These are phyloP conservation scores for Eriocheir sinensis DNA, from an alignment of 1,140 invertebrate species.

Conservation along the genomic window DNA sequence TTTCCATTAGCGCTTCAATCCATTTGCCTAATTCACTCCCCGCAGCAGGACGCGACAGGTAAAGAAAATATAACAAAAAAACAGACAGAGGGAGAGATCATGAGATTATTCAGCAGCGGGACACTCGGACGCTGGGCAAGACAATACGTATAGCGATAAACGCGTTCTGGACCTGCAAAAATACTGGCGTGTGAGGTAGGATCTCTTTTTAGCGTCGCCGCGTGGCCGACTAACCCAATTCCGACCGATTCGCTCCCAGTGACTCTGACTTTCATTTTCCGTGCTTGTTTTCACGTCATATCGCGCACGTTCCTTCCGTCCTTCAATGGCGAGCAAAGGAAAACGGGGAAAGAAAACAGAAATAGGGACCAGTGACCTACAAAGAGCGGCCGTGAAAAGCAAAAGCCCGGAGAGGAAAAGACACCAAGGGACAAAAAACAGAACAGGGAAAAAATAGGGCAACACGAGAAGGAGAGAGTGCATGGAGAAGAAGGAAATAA, in stretches of 20 bases:
- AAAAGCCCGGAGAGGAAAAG: background rate
- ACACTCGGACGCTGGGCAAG: background rate
- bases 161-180: background rate
- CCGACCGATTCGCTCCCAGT: background rate
- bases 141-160: background rate
- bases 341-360: background rate
- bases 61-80: no score
- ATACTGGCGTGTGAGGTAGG: background rate
- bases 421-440: background rate
- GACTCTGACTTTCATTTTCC: background rate
- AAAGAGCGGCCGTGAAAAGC: no score
- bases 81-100: no score
- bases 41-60: background rate
- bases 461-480: no score
- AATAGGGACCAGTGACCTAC: background rate
- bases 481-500: background rate
- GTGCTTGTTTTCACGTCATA: background rate
- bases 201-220: background rate
- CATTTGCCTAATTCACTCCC: background rate
- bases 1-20: background rate
- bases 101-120: background rate
- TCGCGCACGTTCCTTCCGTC: background rate
- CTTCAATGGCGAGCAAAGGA: background rate
- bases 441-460: no score
- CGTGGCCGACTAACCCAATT: conserved; percentile 8